Evolutionary conservation across 2,113 vertebrate genomes (phyloP).

Genomic region (Chaetura pelagica): DNA sequence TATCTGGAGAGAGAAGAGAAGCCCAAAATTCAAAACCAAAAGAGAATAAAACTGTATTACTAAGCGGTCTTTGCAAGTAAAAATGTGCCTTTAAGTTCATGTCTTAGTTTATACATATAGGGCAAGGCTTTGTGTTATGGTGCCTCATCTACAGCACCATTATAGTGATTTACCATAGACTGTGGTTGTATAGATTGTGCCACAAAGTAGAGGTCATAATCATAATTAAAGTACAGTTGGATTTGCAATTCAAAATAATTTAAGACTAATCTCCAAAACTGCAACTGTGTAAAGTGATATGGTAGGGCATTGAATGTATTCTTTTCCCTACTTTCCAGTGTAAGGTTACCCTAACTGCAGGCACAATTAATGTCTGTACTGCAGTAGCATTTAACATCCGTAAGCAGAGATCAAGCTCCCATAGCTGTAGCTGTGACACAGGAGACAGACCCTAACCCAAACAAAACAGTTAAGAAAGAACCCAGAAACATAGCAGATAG

Average conservation of each 20-base stretch:
- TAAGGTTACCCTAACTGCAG: background rate
- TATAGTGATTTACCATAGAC: background rate
- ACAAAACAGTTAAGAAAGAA: background rate
- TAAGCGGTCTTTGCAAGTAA: conserved; percentile 12
- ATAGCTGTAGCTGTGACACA: background rate
- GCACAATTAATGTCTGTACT: background rate
- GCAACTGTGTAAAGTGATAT: background rate
- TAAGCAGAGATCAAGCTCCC: background rate
- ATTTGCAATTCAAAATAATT: conserved; percentile 62
- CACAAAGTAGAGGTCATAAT: conserved; percentile 13
- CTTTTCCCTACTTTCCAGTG: background rate
- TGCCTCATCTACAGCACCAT: background rate
- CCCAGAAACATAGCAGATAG: background rate
- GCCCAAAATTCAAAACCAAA: background rate
- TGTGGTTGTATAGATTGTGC: background rate
- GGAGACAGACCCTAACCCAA: background rate
- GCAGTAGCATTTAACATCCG: background rate
- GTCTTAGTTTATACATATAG: background rate
- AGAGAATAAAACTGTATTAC: conserved; percentile 28
- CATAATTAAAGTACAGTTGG: conserved; percentile 1
- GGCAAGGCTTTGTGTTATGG: background rate
- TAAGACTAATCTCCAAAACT: conserved; percentile 44
- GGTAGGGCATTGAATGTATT: background rate
- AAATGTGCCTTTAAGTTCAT: conserved; percentile 7
- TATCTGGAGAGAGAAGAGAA: background rate